A percentile compares a stretch with the other conserved stretches of the same genome.
Conservation (phyloP, 2,113 vertebrate genomes). For the Lasiurus cinereus region DNA sequence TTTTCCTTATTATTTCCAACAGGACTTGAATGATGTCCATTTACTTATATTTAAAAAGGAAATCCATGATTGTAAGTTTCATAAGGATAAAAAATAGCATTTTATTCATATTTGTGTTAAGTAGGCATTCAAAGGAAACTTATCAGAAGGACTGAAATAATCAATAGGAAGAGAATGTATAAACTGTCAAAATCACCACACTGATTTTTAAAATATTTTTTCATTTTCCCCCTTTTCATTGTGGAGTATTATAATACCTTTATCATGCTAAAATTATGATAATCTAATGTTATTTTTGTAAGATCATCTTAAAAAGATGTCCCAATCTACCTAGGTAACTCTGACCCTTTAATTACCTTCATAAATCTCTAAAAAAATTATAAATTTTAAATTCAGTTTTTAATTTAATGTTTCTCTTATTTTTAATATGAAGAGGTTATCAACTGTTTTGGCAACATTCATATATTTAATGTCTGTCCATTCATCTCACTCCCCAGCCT, state of each 20-base stretch:
- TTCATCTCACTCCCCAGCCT: background rate
- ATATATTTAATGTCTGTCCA: background rate
- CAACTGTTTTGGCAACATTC: background rate
- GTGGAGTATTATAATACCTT: background rate
- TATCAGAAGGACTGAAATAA: background rate
- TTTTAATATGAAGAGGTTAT: background rate
- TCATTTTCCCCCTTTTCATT: background rate
- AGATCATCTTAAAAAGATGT: constrained; percentile 12
- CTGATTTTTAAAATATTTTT: background rate
- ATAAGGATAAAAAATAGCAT: background rate
- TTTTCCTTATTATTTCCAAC: background rate
- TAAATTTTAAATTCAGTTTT: background rate
- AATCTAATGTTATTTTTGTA: background rate
- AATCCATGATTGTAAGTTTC: background rate
- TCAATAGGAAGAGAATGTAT: background rate
- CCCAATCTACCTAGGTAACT: background rate
- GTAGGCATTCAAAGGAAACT: constrained; percentile 23
- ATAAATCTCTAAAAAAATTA: background rate
- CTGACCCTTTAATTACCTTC: background rate
- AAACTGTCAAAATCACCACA: background rate
- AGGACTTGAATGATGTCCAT: background rate
- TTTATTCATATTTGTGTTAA: background rate
- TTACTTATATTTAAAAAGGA: constrained; percentile 12
- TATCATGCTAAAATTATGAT: background rate
- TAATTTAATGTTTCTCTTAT: background rate